Evolutionary conservation across 2,888 invertebrate species (phyloP), one percentile per base, ranked within the genome.

Genomic region (Mesoligia furuncula): DNA sequence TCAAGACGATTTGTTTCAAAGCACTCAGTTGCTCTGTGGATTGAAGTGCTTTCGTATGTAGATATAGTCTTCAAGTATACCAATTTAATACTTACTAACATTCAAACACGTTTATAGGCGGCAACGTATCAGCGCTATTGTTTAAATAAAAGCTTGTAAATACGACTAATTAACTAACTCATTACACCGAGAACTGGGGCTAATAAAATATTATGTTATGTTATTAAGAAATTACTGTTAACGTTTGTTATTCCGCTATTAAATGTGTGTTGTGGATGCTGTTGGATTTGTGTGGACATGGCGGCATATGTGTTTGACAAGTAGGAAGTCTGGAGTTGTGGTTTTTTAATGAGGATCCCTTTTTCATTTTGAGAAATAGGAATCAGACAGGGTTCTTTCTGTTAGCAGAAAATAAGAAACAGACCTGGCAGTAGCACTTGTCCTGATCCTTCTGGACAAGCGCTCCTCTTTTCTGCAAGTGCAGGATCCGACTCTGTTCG

Each of bases 101-200:
- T 75, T 42, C 27, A 71, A 39, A 57, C 54, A 73, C n/a, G 17
- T 45, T 54, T 48, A 48, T 8, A 75, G 13, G 65, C 81, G 68
- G 78, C 75, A 75, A 75, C 68, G 42, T 82, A 84, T 85, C 86
- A 79, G 48, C 57, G 66, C 93, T 92, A 93, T 95, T 95, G 95
- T 95, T 94, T 93, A 92, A 94, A 85, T 85, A 85, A 85, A 85
- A 61, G 79, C 85, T 86, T 86, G 83, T 85, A 85, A 85, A 93
- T 93, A 93, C 92, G 92, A 93, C 94, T 96, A 95, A 96, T 96
- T 96, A 95, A 95, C 91, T 95, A 95, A 95, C 94, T 94, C 95
- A 95, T 95, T 95, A 92, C 93, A 90, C 92, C 91, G 92, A 89
- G 94, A 94, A 94, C 93, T 92, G 92, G 91, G 86, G 88, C 93